Percentiles rank a stretch among this genome's conserved stretches.
Conservation (phyloP, 2,888 invertebrate genomes). For the Zaprionus obscuricornis region DNA sequence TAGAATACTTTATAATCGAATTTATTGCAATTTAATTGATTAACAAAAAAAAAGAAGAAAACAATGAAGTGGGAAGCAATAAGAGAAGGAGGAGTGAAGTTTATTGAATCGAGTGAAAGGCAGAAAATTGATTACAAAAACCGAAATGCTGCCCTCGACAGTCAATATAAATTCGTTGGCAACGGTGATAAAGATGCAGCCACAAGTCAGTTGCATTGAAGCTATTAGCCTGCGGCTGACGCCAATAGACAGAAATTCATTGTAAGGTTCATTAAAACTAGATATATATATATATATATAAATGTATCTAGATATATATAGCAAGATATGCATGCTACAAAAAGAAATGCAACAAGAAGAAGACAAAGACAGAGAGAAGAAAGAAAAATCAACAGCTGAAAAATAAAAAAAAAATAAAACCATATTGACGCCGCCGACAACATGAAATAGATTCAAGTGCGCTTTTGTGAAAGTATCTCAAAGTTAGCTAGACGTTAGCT, state of each 20-base stretch:
- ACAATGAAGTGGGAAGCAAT: too few species aligned
- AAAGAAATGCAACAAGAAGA: conserved; percentile 36
- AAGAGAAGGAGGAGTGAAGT: too few species aligned
- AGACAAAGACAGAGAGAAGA: conserved; percentile 9
- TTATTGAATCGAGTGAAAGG: conserved; percentile 30
- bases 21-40: too few species aligned
- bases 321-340: conserved; percentile 1
- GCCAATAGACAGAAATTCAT: conserved; percentile 4
- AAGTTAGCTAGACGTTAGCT: too few species aligned
- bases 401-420: conserved; percentile 23
- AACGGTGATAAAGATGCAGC: conserved; percentile 52
- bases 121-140: too few species aligned
- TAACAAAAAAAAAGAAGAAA: too few species aligned
- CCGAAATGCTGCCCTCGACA: too few species aligned
- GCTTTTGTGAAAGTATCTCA: conserved; percentile 70
- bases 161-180: conserved; percentile 53
- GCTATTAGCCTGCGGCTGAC: conserved; percentile 29
- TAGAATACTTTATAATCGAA: too few species aligned
- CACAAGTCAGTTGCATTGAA: conserved; percentile 35
- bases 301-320: conserved; percentile 10
- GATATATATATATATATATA: conserved; percentile 1
- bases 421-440: conserved; percentile 48
- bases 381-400: too few species aligned
- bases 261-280: conserved; percentile 13
- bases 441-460: conserved; percentile 57